Percentiles rank a stretch among this genome's conserved stretches.
phyloP scores from a whole-genome alignment of 2,797 vertebrate species.

The Enteromius viviparus region DNA sequence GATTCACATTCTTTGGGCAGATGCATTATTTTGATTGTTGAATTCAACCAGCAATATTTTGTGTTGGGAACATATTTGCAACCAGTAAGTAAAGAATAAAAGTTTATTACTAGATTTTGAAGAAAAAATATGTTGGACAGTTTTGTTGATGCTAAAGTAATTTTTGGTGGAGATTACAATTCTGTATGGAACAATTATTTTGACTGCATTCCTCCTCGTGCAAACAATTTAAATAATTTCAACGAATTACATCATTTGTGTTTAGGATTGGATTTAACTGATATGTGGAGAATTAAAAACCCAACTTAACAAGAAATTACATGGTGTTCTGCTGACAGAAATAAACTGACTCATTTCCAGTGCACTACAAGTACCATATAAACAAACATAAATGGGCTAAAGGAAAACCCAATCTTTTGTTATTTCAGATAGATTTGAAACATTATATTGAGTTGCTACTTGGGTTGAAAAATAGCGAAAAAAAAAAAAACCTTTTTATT shows the following conservation, averaged over 20 bases:
- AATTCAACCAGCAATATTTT: neutral
- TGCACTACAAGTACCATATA: neutral
- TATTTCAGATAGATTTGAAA: neutral
- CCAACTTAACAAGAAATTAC: neutral
- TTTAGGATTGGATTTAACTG: neutral
- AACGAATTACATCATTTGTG: neutral
- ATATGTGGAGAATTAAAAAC: neutral
- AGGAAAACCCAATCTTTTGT: neutral
- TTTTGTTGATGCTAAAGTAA: too few species aligned
- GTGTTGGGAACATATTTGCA: conserved; percentile 7
- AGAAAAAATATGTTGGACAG: neutral
- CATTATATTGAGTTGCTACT: neutral
- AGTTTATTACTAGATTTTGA: neutral
- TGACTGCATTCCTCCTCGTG: neutral
- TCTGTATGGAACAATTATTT: neutral
- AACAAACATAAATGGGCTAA: neutral
- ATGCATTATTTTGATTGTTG: too few species aligned
- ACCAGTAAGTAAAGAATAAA: neutral
- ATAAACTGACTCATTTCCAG: neutral
- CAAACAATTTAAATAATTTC: neutral
- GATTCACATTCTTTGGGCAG: too few species aligned
- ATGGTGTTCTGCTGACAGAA: neutral
- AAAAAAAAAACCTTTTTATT: too few species aligned
- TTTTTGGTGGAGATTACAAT: too few species aligned
- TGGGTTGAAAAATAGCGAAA: neutral